A percentile compares a stretch with the other conserved stretches of the same genome.
Conservation (phyloP, 2,888 invertebrate genomes). For the Caenorhabditis zanzibari region DNA sequence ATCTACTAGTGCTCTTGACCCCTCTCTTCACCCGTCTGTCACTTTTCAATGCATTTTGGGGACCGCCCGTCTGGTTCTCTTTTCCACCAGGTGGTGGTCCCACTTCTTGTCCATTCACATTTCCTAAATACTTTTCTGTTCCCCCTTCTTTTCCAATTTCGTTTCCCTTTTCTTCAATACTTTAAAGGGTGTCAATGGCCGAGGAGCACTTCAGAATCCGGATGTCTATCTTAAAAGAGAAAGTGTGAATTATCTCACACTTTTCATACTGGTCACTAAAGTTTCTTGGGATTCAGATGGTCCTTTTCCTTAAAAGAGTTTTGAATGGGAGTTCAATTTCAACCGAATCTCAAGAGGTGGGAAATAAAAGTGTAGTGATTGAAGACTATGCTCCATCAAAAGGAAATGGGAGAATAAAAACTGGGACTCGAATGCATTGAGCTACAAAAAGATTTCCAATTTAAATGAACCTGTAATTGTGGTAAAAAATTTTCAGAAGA, state of each 20-base stretch:
- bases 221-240: constrained; percentile 41
- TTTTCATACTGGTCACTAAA: constrained; percentile 43
- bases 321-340: constrained; percentile 8
- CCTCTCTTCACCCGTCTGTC: constrained; percentile 43
- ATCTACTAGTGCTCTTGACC: constrained; percentile 19
- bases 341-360: neutral
- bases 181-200: constrained; percentile 51
- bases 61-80: constrained; percentile 1
- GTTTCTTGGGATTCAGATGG: constrained; percentile 9
- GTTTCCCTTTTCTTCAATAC: constrained; percentile 4
- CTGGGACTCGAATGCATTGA: too few relatives aligned
- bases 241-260: constrained; percentile 51
- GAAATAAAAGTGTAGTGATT: neutral
- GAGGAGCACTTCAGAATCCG: constrained; percentile 55
- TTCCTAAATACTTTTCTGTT: constrained; percentile 50
- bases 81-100: constrained; percentile 35
- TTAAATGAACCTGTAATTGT: too few relatives aligned
- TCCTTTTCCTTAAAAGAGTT: neutral
- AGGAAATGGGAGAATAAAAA: neutral
- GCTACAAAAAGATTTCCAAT: too few relatives aligned
- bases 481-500: too few relatives aligned
- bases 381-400: too few relatives aligned
- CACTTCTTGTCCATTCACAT: constrained; percentile 42
- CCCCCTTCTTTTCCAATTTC: neutral
- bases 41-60: constrained; percentile 33